phyloP scores from a whole-genome alignment of 2,888 invertebrate genomes.

The Dascillus cervinus region DNA sequence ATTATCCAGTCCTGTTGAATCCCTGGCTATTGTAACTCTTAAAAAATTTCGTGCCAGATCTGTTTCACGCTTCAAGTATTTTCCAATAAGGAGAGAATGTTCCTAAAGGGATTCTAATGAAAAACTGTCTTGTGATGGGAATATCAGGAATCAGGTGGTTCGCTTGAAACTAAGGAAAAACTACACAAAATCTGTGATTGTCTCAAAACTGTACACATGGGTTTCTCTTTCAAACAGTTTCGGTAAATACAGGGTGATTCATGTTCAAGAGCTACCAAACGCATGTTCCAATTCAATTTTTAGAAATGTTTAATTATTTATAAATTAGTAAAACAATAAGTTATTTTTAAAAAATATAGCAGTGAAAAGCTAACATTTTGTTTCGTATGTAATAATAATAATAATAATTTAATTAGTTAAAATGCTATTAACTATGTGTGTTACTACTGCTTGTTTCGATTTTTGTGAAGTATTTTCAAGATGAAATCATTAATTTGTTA shows the following conservation, averaged over 20 bases:
- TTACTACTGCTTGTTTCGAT: no score
- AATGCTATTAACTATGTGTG: no score
- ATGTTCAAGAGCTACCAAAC: background rate
- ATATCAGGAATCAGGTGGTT: constrained; percentile 30
- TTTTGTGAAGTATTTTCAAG: no score
- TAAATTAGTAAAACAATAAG: no score
- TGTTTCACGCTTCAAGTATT: constrained; percentile 32
- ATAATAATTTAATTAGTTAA: no score
- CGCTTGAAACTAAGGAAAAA: constrained; percentile 24
- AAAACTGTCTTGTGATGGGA: constrained; percentile 31
- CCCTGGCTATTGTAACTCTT: constrained; percentile 29
- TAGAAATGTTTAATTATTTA: no score
- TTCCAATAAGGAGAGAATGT: constrained; percentile 29
- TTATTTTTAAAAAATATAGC: no score
- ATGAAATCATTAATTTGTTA: no score
- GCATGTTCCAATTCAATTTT: no score
- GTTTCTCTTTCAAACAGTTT: background rate
- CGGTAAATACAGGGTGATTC: background rate
- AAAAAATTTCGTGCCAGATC: constrained; percentile 29
- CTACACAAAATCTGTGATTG: constrained; percentile 13
- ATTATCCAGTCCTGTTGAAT: constrained; percentile 28
- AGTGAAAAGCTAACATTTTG: no score
- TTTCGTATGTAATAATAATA: no score
- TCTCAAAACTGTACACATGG: constrained; percentile 12
- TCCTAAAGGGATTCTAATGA: constrained; percentile 31